These are phyloP conservation scores for Cebuella pygmaea DNA, from an alignment of 2,797 vertebrate genomes.

Conservation along the genomic window DNA sequence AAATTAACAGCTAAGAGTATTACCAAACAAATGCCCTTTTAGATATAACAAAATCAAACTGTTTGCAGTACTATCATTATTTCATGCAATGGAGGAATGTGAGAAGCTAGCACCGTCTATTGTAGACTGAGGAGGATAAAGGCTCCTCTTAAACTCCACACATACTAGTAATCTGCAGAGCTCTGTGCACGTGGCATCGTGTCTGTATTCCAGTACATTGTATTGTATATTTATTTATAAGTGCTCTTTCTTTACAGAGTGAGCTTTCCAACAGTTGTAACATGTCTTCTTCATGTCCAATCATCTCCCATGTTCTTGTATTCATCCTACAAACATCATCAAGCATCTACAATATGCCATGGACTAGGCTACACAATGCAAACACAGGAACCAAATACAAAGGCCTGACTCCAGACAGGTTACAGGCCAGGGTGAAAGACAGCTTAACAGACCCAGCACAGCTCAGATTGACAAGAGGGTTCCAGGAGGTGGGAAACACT, in stretches of 20 bases:
- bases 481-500: neutral
- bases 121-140: neutral
- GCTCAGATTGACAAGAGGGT: neutral
- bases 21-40: conserved; percentile 13
- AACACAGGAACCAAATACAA: neutral
- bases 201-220: no score
- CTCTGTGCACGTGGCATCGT: rapidly evolving
- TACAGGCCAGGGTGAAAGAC: neutral
- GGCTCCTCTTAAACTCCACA: rapidly evolving
- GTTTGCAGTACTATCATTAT: neutral
- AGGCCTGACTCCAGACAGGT: neutral
- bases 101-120: neutral
- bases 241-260: neutral
- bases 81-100: neutral
- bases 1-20: neutral
- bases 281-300: neutral
- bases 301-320: neutral
- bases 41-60: neutral
- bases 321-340: neutral
- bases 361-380: neutral
- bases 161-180: neutral
- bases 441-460: neutral
- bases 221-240: neutral
- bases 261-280: neutral
- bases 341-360: neutral